These are phyloP conservation scores for Orientallactaga bullata DNA, from an alignment of 2,113 vertebrate genomes.

Conservation along the genomic window DNA sequence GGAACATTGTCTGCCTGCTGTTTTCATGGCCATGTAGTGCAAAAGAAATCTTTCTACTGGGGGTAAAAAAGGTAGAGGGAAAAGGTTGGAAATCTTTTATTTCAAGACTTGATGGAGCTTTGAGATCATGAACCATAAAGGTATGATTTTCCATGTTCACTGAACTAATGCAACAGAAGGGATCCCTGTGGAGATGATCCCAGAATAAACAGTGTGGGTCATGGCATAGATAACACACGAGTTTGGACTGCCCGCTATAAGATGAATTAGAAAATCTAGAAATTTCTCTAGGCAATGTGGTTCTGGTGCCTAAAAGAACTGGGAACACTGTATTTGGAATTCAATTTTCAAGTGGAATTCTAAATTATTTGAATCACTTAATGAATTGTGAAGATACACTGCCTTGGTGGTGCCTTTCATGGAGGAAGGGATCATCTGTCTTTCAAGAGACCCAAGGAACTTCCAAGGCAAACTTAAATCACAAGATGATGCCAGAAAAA, in stretches of 20 bases:
- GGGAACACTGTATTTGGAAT: not conserved
- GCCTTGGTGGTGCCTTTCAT: not conserved
- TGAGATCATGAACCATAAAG: not conserved
- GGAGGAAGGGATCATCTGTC: not conserved
- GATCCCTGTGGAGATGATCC: not conserved
- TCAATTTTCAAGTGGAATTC: constrained; percentile 35
- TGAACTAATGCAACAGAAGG: not conserved
- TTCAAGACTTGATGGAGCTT: not conserved
- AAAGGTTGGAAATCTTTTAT: not conserved
- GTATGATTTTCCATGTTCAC: not conserved
- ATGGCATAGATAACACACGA: not conserved
- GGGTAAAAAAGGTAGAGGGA: not conserved
- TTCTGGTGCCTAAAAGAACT: not conserved
- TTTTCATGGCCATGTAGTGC: not conserved
- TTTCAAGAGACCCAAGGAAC: constrained; percentile 17
- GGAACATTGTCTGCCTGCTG: not conserved
- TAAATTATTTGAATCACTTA: constrained; percentile 31
- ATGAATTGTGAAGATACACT: not conserved
- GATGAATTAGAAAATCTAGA: not conserved
- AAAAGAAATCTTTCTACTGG: not conserved
- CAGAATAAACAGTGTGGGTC: not conserved
- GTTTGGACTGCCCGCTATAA: not conserved
- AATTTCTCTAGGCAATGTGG: not conserved
- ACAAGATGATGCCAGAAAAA: constrained; percentile 32
- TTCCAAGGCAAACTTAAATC: constrained; percentile 39